Evolutionary conservation across 2,797 vertebrate genomes (phyloP), one percentile per base, ranked within the genome.

Genomic region (Sylvia borin): DNA sequence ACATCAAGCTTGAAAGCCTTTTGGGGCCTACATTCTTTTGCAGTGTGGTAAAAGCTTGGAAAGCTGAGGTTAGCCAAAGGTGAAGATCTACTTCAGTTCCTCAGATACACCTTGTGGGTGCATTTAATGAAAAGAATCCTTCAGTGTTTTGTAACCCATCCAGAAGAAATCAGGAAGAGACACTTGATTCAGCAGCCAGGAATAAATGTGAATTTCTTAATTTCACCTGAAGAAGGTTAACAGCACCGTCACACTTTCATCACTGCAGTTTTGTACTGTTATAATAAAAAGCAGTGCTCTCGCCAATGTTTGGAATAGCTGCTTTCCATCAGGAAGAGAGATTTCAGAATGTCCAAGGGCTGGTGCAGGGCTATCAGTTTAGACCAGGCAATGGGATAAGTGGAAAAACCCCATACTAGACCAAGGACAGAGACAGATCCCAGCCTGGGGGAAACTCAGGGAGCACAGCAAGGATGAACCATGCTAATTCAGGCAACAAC

Each of bases 31-130:
- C 85, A 84, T 90, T 92, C 51, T 78, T 77, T 86, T 62, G n/a
- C 34, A 80, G 54, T 61, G 53, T 57, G 42, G 78, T 94, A 92
- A 94, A 94, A 92, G 24, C 65, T 24, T 65, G 68, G 80, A 90
- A 90, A 93, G 42, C 60, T 53, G 65, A 70, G 55, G 72, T 40
- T 72, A 61, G 71, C 29, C 91, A 81, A 77, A 71, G 65, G 66
- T 55, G 80, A 90, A 77, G 16, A 32, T 16, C 31, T 3, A 31
- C 81, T 94, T 82, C 43, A 66, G 10, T 48, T 81, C 74, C 48
- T 62, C 71, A 45, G 40, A n/a, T 68, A 40, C 19, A 16, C 62
- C 32, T 65, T 38, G 54, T 43, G 51, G 67, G 48, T 66, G 55
- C 36, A 27, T 55, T 85, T 64, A 92, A 95, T 88, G 60, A 79